Evolutionary conservation across 2,888 invertebrate genomes (phyloP).

Genomic region (Balanococcus diminutus): DNA sequence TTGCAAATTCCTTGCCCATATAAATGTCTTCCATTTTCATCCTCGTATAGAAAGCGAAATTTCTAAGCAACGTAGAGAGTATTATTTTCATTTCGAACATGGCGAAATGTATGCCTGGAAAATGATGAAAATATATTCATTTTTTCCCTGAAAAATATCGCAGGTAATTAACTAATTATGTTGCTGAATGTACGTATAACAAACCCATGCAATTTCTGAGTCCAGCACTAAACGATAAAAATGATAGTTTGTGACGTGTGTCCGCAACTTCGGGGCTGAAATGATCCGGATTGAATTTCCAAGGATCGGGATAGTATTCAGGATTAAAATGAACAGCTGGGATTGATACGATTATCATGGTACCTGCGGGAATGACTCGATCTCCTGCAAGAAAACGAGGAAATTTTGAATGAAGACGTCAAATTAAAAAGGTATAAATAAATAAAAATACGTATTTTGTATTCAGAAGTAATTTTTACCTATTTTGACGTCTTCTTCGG

Average conservation of each 20-base stretch:
- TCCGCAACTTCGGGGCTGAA: slow-evolving; percentile 56
- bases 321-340: slow-evolving; percentile 56
- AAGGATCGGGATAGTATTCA: slow-evolving; percentile 46
- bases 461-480: neutral
- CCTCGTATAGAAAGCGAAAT: slow-evolving; percentile 56
- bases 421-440: no score
- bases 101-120: slow-evolving; percentile 57
- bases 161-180: neutral
- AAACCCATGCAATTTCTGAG: slow-evolving; percentile 58
- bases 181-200: neutral
- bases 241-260: slow-evolving; percentile 57
- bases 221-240: slow-evolving; percentile 58
- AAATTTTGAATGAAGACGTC: no score
- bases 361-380: slow-evolving; percentile 56
- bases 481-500: neutral
- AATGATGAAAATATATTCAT: neutral
- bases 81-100: slow-evolving; percentile 57
- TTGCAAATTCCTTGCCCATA: slow-evolving; percentile 56
- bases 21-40: slow-evolving; percentile 57
- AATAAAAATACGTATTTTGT: neutral
- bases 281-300: slow-evolving; percentile 45
- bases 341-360: slow-evolving; percentile 56
- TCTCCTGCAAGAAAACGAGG: neutral
- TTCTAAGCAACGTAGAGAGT: slow-evolving; percentile 56
- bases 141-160: neutral